Evolutionary conservation across 2,888 invertebrate species (phyloP).

Genomic region (Drosophila buzzatii): DNA sequence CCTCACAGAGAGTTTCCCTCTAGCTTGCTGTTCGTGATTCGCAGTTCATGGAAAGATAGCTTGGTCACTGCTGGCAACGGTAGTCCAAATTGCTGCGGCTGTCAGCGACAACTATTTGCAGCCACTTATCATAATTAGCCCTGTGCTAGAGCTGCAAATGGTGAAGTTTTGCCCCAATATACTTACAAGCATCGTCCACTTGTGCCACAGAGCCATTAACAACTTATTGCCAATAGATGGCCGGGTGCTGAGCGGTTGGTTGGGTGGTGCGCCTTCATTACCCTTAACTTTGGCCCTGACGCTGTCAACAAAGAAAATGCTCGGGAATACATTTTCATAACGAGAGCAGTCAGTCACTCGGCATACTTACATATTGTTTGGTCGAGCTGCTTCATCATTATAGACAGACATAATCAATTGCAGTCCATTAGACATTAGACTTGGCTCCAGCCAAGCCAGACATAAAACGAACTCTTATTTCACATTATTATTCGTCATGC

Average conservation of each 20-base stretch:
- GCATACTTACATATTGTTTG: slow-evolving; percentile 55
- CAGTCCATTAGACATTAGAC: slow-evolving; percentile 81
- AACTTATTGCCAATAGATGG: slow-evolving; percentile 55
- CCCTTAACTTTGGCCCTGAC: slow-evolving; percentile 15
- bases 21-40: slow-evolving; percentile 26
- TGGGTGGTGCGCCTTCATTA: slow-evolving; percentile 10
- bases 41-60: slow-evolving; percentile 14
- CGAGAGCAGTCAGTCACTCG: slow-evolving; percentile 48
- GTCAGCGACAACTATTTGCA: slow-evolving; percentile 67
- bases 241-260: slow-evolving; percentile 4
- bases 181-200: slow-evolving; percentile 55
- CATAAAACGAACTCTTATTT: slow-evolving; percentile 21
- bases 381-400: slow-evolving; percentile 60
- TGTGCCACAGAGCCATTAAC: slow-evolving; percentile 55
- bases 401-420: slow-evolving; percentile 81
- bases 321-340: slow-evolving; percentile 63
- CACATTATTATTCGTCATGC: slow-evolving; percentile 17
- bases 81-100: slow-evolving; percentile 42
- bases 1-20: slow-evolving; percentile 1
- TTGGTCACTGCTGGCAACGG: slow-evolving; percentile 43
- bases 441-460: slow-evolving; percentile 55
- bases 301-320: slow-evolving; percentile 31
- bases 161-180: slow-evolving; percentile 55
- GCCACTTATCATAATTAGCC: slow-evolving; percentile 74
- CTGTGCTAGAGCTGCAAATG: slow-evolving; percentile 54